Base-by-base conservation (phyloP, 1,140 invertebrate genomes). In the Tribolium castaneum region DNA sequence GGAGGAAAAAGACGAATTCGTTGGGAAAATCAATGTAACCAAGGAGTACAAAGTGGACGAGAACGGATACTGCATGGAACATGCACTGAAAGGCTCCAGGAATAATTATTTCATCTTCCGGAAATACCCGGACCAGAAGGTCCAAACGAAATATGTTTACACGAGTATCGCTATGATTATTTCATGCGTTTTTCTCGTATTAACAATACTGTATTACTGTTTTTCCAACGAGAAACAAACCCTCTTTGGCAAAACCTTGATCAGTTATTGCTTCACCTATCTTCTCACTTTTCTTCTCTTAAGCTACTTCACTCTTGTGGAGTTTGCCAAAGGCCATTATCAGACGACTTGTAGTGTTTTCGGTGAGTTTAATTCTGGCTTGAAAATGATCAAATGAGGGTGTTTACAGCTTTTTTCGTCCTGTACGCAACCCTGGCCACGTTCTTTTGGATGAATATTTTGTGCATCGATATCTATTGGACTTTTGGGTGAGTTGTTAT, bases 401-500 rank as follows among this genome's bases (percentile, higher is more conserved):
- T 72, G 10, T 56, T 86, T 86, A 56, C 82, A 87, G 86, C 78
- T 14, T 85, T 84, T 45, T 49, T 81, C 4, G 84, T 86, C 74
- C 82, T 89, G 2, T 89, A 88, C 51, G 82, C 83, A 4, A 87
- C 88, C 80, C 84, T 94, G 45, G 88, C 91, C 0, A 87, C 92
- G 10, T 94, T 94, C 81, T 90, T 90, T 45, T 95, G 93, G 93
- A 90, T 94, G 82, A 91, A 91, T 82, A 88, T 92, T 35, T 92
- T 93, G 89, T 91, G 92, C 71, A 90, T 92, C 80, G 92, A 93
- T 83, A 91, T 93, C 75, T 92, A 90, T 84, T 88, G 89, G 82
- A 92, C 92, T 9, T 90, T 90, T 77, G 88, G 89, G 90, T 45
- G 2, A 45, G 39, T 45, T 9, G n/a, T 30, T 45, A 45, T 45